Evolutionary conservation across 1,140 invertebrate species (phyloP).

Genomic region (Ceratosolen fusciceps): DNA sequence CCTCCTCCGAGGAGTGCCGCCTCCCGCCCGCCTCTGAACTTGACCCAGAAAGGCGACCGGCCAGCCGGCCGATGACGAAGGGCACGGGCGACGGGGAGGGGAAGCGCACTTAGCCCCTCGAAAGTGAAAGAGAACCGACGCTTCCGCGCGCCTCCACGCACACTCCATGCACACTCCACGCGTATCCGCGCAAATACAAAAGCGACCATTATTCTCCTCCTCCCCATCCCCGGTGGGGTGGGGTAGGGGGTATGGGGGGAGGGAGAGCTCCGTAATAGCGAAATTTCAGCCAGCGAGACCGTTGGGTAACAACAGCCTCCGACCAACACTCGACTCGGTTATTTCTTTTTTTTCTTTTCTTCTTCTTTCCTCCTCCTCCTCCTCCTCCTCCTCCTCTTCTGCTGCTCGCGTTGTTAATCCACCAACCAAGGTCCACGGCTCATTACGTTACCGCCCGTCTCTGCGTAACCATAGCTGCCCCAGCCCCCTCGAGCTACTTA

Average conservation of each 20-base stretch:
- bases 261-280: slow-evolving; percentile 18
- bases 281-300: background rate
- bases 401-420: background rate
- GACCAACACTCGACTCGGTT: background rate
- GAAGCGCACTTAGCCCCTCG: background rate
- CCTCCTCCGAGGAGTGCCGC: too few species aligned
- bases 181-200: background rate
- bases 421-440: background rate
- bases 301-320: background rate
- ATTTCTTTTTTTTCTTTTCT: too few species aligned
- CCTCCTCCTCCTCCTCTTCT: too few species aligned
- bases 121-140: slow-evolving; percentile 32
- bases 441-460: background rate
- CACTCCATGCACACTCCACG: too few species aligned
- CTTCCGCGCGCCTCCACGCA: background rate
- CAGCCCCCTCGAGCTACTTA: too few species aligned
- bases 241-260: too few species aligned
- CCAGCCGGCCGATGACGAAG: background rate
- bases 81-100: background rate
- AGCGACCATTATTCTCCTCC: background rate
- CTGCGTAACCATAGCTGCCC: background rate
- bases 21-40: slow-evolving; percentile 25
- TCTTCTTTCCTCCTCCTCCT: background rate
- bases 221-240: background rate
- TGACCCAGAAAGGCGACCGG: slow-evolving; percentile 31